phyloP scores from a whole-genome alignment of 1,140 invertebrate genomes.

The Cecropterus lyciades region DNA sequence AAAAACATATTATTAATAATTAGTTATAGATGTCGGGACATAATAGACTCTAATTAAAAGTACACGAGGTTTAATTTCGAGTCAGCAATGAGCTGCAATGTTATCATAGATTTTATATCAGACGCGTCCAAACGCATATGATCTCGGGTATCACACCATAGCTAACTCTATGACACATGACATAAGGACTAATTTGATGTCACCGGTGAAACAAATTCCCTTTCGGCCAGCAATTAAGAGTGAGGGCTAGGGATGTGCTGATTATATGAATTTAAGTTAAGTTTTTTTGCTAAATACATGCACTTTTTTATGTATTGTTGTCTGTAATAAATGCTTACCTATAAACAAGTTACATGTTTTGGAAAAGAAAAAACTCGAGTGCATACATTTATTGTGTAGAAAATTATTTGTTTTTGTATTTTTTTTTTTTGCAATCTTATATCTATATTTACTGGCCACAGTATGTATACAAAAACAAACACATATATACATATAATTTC shows the following conservation, averaged over 20 bases:
- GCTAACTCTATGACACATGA: background rate
- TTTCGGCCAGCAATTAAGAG: background rate
- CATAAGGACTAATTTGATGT: background rate
- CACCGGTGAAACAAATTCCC: background rate
- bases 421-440: too few relatives aligned
- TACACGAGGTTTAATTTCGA: background rate
- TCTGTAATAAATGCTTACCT: too few relatives aligned
- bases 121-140: background rate
- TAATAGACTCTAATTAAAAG: background rate
- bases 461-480: too few relatives aligned
- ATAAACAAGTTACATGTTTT: too few relatives aligned
- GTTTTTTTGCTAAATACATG: too few relatives aligned
- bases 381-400: too few relatives aligned
- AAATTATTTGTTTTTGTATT: too few relatives aligned
- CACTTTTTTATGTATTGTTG: too few relatives aligned
- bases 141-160: background rate
- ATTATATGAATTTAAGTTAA: background rate
- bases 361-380: too few relatives aligned
- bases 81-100: background rate
- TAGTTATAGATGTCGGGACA: background rate
- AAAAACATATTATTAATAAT: too few relatives aligned
- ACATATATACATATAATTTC: too few relatives aligned
- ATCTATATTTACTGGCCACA: too few relatives aligned
- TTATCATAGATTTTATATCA: background rate
- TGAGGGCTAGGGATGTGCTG: background rate